Percentiles rank a stretch among this genome's conserved stretches.
Conservation (phyloP, 2,888 invertebrate species). For the Coleophora flavipennella region DNA sequence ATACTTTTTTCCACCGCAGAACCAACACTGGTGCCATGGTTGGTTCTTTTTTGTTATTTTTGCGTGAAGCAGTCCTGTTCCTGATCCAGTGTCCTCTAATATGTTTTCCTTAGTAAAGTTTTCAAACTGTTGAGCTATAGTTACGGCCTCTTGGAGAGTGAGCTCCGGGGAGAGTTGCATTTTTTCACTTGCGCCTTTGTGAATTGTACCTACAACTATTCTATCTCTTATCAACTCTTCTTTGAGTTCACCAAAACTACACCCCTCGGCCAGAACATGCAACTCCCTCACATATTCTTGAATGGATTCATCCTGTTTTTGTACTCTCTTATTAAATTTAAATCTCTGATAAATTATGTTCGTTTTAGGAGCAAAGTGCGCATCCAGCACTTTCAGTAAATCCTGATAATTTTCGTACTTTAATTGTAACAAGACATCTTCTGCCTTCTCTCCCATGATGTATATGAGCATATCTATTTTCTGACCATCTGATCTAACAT, state of each 20-base stretch:
- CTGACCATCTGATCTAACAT: background rate
- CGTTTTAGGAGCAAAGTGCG: background rate
- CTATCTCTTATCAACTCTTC: conserved; percentile 1
- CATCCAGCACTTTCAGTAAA: background rate
- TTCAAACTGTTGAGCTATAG: background rate
- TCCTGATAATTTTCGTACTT: background rate
- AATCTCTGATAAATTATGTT: background rate
- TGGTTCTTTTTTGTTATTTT: background rate
- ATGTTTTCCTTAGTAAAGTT: background rate
- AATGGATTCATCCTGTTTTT: background rate
- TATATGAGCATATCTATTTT: conserved; percentile 1
- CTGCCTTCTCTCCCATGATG: conserved; percentile 1
- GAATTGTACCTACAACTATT: background rate
- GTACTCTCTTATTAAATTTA: background rate
- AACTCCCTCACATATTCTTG: background rate
- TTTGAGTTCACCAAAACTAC: background rate
- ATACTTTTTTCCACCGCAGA: background rate
- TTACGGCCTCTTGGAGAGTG: background rate
- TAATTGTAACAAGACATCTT: background rate
- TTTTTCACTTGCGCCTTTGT: background rate
- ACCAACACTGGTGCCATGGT: background rate
- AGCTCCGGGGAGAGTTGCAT: background rate
- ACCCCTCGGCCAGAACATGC: background rate
- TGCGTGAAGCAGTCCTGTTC: background rate
- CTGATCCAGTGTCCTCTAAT: background rate